Evolutionary conservation across 2,113 vertebrate genomes (phyloP), one percentile per base, ranked within the genome.

Genomic region (Crocuta crocuta): DNA sequence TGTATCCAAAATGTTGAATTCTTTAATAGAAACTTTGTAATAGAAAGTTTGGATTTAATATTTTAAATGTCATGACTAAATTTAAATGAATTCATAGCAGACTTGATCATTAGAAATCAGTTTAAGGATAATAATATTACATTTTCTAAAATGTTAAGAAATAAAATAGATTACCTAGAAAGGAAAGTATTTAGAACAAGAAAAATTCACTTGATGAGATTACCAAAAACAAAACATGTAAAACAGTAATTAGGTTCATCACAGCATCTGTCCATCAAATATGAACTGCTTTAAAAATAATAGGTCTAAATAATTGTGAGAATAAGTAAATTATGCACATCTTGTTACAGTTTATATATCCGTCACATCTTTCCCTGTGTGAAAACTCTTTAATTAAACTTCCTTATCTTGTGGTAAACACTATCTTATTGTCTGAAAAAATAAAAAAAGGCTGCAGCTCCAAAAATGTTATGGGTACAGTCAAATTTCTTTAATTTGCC

Each of bases 51-150:
- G 17, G 7, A 11, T 85, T 84, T 93, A 94, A 63, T 79, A 93
- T 93, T 95, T 91, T 50, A 94, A 83, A 95, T 66, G 15, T 66
- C 17, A 89, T 55, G 13, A 78, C 89, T 87, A 95, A 96, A 92
- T n/a, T 94, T 50, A 85, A 83, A 74, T 63, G 8, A 94, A 91
- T 87, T 50, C 61, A 79, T 45, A 84, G 74, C 21, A 90, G 28
- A 82, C 66, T 7, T 89, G 24, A 63, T 87, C 66, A 15, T 1
- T 71, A 45, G 16, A 97, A 92, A 93, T 84, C 53, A 66, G 23
- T 45, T 92, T 92, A 95, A 90, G 24, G 88, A 78, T 55, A 82
- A 95, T 71, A 92, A 80, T 43, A 94, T 15, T 63, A 84, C 88
- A 58, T 84, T 70, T 2, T 50, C 31, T 76, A 89, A 79, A 76